phyloP scores from a whole-genome alignment of 2,797 vertebrate species.

The Alcedo atthis region DNA sequence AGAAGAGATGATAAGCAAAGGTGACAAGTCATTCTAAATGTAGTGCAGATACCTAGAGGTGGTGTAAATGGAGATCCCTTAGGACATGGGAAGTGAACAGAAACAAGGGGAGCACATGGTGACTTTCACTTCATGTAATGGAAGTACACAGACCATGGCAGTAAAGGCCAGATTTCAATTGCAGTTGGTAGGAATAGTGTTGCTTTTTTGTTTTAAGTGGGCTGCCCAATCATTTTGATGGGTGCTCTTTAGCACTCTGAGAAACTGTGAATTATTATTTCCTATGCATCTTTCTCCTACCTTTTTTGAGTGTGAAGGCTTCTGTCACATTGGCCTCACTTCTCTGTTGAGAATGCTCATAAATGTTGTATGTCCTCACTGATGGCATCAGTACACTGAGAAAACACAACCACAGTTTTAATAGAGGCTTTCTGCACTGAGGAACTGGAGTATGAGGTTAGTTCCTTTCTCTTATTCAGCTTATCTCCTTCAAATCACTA shows the following conservation, averaged over 20 bases:
- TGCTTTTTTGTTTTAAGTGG: not conserved
- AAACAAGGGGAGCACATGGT: not conserved
- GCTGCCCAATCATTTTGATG: not conserved
- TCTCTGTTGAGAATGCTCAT: not conserved
- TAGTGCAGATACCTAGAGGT: not conserved
- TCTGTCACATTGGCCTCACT: not conserved
- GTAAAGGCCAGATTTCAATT: not conserved
- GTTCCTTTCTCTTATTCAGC: not conserved
- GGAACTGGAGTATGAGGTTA: not conserved
- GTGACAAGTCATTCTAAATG: not conserved
- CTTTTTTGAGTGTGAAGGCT: not conserved
- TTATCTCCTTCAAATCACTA: not conserved
- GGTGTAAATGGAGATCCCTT: not conserved
- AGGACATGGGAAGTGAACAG: not conserved
- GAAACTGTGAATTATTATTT: not conserved
- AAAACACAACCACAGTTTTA: not conserved
- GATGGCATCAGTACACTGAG: not conserved
- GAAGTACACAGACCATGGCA: not conserved
- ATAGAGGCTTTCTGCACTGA: not conserved
- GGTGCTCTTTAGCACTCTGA: not conserved
- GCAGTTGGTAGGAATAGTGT: rapidly evolving
- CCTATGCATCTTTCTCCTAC: not conserved
- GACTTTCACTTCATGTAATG: not conserved
- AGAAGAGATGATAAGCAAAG: not conserved
- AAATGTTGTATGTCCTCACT: not conserved